Evolutionary conservation across 2,113 vertebrate genomes (phyloP).

Genomic region (Progne subis): DNA sequence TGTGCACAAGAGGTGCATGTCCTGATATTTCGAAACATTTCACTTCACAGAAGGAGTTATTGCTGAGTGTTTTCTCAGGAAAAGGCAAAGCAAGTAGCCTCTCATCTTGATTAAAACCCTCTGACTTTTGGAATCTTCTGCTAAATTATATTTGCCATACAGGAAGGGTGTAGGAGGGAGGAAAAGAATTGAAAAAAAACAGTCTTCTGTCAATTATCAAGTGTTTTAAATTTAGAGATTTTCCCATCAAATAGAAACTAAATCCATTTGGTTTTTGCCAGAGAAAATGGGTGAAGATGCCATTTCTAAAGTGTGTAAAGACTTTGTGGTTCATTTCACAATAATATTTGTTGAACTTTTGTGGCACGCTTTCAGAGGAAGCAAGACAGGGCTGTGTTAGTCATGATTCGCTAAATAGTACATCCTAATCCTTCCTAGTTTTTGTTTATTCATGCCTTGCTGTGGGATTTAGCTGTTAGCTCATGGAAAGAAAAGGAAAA

Average conservation of each 20-base stretch:
- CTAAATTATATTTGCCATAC: slow-evolving; percentile 35
- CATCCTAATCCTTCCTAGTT: slow-evolving; percentile 71
- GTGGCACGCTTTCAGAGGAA: slow-evolving; percentile 71
- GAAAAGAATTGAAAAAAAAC: slow-evolving; percentile 35
- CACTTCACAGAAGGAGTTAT: not conserved
- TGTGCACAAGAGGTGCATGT: not conserved
- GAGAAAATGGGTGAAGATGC: slow-evolving; percentile 51
- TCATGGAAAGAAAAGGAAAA: slow-evolving; percentile 71
- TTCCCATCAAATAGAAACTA: slow-evolving; percentile 54
- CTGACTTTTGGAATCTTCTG: slow-evolving; percentile 23
- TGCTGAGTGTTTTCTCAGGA: not conserved
- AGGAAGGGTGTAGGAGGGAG: slow-evolving; percentile 38
- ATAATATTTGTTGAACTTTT: slow-evolving; percentile 71
- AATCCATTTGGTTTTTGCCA: slow-evolving; percentile 38
- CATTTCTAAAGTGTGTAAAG: slow-evolving; percentile 61
- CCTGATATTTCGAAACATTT: not conserved
- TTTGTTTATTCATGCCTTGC: slow-evolving; percentile 75
- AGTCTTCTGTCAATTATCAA: slow-evolving; percentile 41
- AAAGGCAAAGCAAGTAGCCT: slow-evolving; percentile 1
- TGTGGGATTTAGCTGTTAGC: slow-evolving; percentile 70
- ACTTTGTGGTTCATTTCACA: slow-evolving; percentile 70
- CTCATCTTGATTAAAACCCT: slow-evolving; percentile 23
- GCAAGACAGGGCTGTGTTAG: slow-evolving; percentile 65
- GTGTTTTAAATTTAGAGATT: slow-evolving; percentile 57
- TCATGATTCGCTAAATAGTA: slow-evolving; percentile 71